Evolutionary conservation across 1,140 invertebrate species (phyloP).

Genomic region (Drosophila willistoni): DNA sequence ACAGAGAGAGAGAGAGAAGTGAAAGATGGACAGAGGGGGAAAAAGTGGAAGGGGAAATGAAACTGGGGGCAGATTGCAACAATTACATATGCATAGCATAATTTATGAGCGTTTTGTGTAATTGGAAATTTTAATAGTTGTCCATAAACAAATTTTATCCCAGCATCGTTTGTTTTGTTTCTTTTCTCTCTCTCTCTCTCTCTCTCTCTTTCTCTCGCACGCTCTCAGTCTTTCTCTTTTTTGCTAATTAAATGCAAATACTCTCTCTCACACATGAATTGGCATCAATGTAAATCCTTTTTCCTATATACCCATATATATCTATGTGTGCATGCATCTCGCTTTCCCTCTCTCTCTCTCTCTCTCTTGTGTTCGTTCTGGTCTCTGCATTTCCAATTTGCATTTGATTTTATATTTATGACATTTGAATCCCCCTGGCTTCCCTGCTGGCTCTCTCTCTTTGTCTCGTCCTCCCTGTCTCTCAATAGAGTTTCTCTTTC

Average conservation of each 20-base stretch:
- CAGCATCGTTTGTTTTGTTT: conserved; percentile 57
- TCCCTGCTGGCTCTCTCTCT: neutral
- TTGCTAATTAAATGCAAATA: conserved; percentile 80
- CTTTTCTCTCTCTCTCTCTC: conserved; percentile 1
- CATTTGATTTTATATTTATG: conserved; percentile 81
- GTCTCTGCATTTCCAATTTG: conserved; percentile 74
- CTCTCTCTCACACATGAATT: conserved; percentile 20
- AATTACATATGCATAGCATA: conserved; percentile 68
- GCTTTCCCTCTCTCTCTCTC: too few relatives aligned
- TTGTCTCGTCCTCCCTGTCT: neutral
- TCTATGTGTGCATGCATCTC: conserved; percentile 26
- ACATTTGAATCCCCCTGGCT: conserved; percentile 55
- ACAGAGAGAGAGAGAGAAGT: conserved; percentile 12
- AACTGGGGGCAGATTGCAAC: conserved; percentile 5
- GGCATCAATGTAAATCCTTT: conserved; percentile 50
- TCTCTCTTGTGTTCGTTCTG: conserved; percentile 4
- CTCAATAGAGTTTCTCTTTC: neutral
- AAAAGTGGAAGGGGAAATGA: neutral
- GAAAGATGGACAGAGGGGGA: neutral
- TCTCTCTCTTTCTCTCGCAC: conserved; percentile 35
- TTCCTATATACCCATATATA: conserved; percentile 45
- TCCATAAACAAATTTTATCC: conserved; percentile 69
- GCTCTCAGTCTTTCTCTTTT: conserved; percentile 22
- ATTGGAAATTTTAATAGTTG: conserved; percentile 73
- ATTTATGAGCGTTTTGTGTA: conserved; percentile 77